Base-by-base conservation (phyloP, 1,140 invertebrate genomes). In the Diploscapter pachys region DNA sequence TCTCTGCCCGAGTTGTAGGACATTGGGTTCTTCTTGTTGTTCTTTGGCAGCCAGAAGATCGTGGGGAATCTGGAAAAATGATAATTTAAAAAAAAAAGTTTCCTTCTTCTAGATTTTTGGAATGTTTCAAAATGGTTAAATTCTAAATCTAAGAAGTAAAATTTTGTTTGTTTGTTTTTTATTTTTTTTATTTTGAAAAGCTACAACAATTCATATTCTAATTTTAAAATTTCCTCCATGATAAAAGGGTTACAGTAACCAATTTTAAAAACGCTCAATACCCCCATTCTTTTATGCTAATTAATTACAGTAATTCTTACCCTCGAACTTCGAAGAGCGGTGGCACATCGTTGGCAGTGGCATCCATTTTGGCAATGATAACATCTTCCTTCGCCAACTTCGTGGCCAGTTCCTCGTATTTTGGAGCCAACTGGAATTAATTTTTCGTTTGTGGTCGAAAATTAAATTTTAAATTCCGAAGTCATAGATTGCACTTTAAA, bases 341-440 rank as follows among this genome's bases (percentile, higher is more conserved):
- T 75, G 95, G 94, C 77, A 98, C 95, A 89, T 99, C 96, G 87
- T 99, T 99, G 63, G 93, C 94, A 2, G 96, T 98, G 51, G 96
- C 96, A 87, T 99, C 96, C 88, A 99, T 93, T 86, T 99, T 99
- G 0, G 96, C 93, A 85, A 99, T 96, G 66, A 99, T 90, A 57
- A 86, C 86, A 76, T 93, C 90, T 87, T 99, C 96, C 81, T 92
- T 88, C 79, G 90, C 90, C 82, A 98, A 86, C 89, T 95, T 95
- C 75, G 92, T 91, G 64, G 93, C 96, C 52, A 99, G 88, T 87
- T 99, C 95, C 75, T 97, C 94, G 87, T 90, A 98, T 64, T 93
- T 90, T 50, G 96, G 96, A 61, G 93, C 90, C 13, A 99, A 94
- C 88, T 97, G 97, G 89, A 96, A 99, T 85, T 99, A 96, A 78